Percentiles rank a stretch among this genome's conserved stretches.
Conservation (phyloP, 1,140 invertebrate species). For the Drosophila ogumai region DNA sequence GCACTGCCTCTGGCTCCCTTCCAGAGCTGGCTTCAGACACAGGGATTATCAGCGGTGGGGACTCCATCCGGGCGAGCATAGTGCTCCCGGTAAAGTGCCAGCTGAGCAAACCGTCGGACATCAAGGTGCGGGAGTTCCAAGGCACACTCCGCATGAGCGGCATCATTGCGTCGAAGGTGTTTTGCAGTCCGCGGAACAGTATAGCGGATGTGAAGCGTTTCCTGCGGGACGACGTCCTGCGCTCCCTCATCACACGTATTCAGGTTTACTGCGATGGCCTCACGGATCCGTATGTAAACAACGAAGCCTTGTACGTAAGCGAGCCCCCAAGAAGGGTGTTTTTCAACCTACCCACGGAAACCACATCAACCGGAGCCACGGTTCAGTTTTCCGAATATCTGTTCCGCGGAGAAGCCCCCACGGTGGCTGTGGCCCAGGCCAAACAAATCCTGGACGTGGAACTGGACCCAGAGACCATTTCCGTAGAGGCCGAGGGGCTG, state of each 20-base stretch:
- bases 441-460: slow-evolving; percentile 81
- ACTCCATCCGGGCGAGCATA: slow-evolving; percentile 63
- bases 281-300: slow-evolving; percentile 71
- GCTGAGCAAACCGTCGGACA: slow-evolving; percentile 49
- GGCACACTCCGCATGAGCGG: slow-evolving; percentile 71
- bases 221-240: slow-evolving; percentile 76
- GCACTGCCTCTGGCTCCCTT: slow-evolving; percentile 25
- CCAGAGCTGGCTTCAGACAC: slow-evolving; percentile 30
- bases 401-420: slow-evolving; percentile 79
- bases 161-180: slow-evolving; percentile 72
- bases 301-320: slow-evolving; percentile 70
- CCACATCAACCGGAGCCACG: not conserved
- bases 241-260: slow-evolving; percentile 77
- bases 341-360: slow-evolving; percentile 63
- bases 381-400: slow-evolving; percentile 83
- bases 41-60: slow-evolving; percentile 7
- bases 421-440: slow-evolving; percentile 74
- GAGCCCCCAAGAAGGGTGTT: slow-evolving; percentile 80
- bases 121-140: slow-evolving; percentile 72
- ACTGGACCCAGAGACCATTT: slow-evolving; percentile 66
- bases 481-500: slow-evolving; percentile 66
- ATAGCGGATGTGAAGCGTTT: slow-evolving; percentile 78
- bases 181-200: slow-evolving; percentile 67
- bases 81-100: slow-evolving; percentile 77
- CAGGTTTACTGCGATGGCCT: slow-evolving; percentile 84